Evolutionary conservation across 1,140 invertebrate genomes (phyloP).

Genomic region (Ostrea edulis): DNA sequence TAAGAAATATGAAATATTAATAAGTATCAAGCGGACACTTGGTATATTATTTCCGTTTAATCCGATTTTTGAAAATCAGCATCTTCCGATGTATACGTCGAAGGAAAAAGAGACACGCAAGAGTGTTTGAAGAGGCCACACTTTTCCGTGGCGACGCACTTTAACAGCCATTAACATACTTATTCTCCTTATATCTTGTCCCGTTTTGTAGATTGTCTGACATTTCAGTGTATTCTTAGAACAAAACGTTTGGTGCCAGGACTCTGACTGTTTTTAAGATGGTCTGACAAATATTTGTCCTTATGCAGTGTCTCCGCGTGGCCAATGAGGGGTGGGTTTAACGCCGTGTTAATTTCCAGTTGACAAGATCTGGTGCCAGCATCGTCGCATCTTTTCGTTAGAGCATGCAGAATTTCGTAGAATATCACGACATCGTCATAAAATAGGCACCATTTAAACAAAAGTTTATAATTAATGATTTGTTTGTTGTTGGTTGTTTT

Average conservation of each 20-base stretch:
- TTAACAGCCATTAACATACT: conserved; percentile 13
- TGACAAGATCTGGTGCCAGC: conserved; percentile 1
- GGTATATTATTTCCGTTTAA: not conserved
- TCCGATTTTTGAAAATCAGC: conserved; percentile 4
- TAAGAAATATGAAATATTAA: too few species aligned
- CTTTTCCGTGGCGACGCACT: conserved; percentile 20
- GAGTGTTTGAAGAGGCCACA: conserved; percentile 2
- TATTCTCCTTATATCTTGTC: not conserved
- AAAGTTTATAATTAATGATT: not conserved
- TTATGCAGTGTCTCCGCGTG: not conserved
- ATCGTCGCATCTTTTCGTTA: not conserved
- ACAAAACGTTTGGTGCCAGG: not conserved
- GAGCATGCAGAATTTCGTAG: not conserved
- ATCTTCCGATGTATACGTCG: not conserved
- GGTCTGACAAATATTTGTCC: conserved; percentile 4
- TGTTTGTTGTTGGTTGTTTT: too few species aligned
- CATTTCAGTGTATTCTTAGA: not conserved
- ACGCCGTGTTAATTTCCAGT: not conserved
- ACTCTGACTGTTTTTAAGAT: not conserved
- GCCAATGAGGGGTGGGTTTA: not conserved
- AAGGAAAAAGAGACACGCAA: not conserved
- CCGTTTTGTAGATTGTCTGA: not conserved
- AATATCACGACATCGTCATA: not conserved
- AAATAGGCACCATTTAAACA: not conserved
- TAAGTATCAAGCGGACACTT: not conserved